phyloP scores from a whole-genome alignment of 2,113 vertebrate species.

The Scartelaos histophorus region DNA sequence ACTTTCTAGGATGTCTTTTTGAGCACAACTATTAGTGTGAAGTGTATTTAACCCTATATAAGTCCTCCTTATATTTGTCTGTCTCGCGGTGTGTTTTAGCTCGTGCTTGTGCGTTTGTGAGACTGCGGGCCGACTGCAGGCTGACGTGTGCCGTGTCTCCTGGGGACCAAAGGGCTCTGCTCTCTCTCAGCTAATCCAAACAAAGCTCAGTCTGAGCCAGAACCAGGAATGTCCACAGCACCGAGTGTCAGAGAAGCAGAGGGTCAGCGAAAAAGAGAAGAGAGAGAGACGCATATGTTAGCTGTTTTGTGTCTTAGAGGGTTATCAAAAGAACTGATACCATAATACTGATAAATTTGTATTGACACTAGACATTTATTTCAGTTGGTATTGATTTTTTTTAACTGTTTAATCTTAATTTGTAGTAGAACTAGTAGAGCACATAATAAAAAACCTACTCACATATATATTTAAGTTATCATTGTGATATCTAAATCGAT shows the following conservation, averaged over 20 bases:
- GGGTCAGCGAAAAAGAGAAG: conserved; percentile 49
- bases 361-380: too few species aligned
- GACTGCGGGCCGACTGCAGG: conserved; percentile 58
- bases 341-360: background rate
- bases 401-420: too few species aligned
- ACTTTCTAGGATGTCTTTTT: conserved; percentile 20
- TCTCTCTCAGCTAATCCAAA: conserved; percentile 79
- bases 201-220: conserved; percentile 65
- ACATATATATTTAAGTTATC: too few species aligned
- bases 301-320: conserved; percentile 16
- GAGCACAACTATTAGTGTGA: background rate
- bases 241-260: conserved; percentile 40
- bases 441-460: too few species aligned
- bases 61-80: background rate
- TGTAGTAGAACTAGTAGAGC: too few species aligned
- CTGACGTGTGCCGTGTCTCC: conserved; percentile 68
- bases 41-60: conserved; percentile 13
- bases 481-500: too few species aligned
- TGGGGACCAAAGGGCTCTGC: conserved; percentile 67
- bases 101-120: conserved; percentile 35
- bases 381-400: background rate
- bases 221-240: conserved; percentile 65
- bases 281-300: background rate
- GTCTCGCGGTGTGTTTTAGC: conserved; percentile 1
- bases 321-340: background rate